A percentile compares a stretch with the other conserved stretches of the same genome.
phyloP scores from a whole-genome alignment of 2,113 vertebrate genomes.

The Oncorhynchus clarkii region DNA sequence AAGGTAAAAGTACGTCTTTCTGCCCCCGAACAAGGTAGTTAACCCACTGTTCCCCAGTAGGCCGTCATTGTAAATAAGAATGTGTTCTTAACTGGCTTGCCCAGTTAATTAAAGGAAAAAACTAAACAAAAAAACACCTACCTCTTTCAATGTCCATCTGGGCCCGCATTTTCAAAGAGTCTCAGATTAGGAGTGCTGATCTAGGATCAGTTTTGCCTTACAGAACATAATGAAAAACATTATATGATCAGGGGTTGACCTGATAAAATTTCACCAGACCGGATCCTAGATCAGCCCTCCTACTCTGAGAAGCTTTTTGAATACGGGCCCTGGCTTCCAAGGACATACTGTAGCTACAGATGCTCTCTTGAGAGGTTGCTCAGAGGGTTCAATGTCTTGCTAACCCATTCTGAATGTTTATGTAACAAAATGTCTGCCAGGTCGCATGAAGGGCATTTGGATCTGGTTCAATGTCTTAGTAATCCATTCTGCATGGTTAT shows the following conservation, averaged over 20 bases:
- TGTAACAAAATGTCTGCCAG: conserved; percentile 61
- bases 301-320: not conserved
- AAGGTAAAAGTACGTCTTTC: too few relatives aligned
- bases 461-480: conserved; percentile 23
- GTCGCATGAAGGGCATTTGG: conserved; percentile 28
- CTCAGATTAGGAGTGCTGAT: not conserved
- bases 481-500: conserved; percentile 50
- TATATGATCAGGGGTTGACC: too few relatives aligned
- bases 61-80: too few relatives aligned
- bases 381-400: conserved; percentile 26
- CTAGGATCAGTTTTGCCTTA: too few relatives aligned
- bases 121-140: too few relatives aligned
- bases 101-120: too few relatives aligned
- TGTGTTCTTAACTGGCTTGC: too few relatives aligned
- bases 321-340: not conserved
- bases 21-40: too few relatives aligned
- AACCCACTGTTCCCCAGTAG: too few relatives aligned
- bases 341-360: not conserved
- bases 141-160: not conserved
- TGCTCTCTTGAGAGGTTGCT: conserved; percentile 33
- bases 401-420: conserved; percentile 44
- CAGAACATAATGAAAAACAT: too few relatives aligned
- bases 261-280: not conserved
- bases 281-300: conserved; percentile 16
- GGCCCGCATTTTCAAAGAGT: not conserved